A percentile compares a stretch with the other conserved stretches of the same genome.
phyloP scores from a whole-genome alignment of 2,113 vertebrate species.

The Coryphaenoides rupestris region DNA sequence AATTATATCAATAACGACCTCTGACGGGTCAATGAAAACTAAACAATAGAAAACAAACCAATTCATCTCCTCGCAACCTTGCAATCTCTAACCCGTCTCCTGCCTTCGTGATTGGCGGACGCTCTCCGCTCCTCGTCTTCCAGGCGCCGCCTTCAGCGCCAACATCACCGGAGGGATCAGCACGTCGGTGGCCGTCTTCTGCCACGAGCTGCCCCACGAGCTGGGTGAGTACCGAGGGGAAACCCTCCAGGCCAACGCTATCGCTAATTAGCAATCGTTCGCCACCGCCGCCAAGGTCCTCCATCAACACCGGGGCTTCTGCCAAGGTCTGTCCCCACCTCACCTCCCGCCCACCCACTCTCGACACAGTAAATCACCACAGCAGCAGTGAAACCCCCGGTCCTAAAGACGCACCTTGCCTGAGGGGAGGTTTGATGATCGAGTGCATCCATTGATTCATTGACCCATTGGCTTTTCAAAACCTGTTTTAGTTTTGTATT shows the following conservation, averaged over 20 bases:
- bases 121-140: background rate
- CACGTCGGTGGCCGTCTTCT: constrained; percentile 97
- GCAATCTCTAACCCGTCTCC: background rate
- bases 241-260: background rate
- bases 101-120: background rate
- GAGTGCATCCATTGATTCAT: background rate
- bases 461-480: background rate
- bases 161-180: constrained; percentile 95
- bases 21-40: background rate
- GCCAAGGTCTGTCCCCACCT: background rate
- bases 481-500: background rate
- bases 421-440: constrained; percentile 13
- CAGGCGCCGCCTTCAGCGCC: constrained; percentile 95
- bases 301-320: constrained; percentile 10
- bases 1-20: background rate
- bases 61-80: background rate
- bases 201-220: constrained; percentile 96
- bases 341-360: background rate
- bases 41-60: too few species aligned
- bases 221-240: constrained; percentile 81
- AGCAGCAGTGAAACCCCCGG: background rate
- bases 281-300: background rate
- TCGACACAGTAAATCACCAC: background rate
- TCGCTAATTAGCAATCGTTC: background rate
- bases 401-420: background rate